A percentile compares a stretch with the other conserved stretches of the same genome.
phyloP scores from a whole-genome alignment of 2,888 invertebrate species.

The Ochlodes sylvanus region DNA sequence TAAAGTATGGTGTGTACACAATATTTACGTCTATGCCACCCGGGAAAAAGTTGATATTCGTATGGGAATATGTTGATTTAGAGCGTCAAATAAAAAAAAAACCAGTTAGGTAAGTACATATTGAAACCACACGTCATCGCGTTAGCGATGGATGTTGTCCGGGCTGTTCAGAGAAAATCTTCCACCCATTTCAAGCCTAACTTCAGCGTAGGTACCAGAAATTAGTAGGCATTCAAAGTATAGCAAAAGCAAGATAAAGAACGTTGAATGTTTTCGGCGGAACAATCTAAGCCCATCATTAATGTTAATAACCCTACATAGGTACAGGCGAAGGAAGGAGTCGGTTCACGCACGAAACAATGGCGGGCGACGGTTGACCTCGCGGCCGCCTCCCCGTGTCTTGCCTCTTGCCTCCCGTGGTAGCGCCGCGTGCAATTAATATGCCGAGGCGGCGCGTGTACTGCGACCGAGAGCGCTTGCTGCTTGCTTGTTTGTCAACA shows the following conservation, averaged over 20 bases:
- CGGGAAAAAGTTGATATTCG: too few species aligned
- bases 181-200: background rate
- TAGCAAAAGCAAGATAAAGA: slow-evolving; percentile 25
- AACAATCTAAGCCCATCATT: slow-evolving; percentile 38
- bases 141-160: too few species aligned
- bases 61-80: too few species aligned
- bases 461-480: slow-evolving; percentile 51
- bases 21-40: too few species aligned
- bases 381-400: slow-evolving; percentile 78
- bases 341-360: slow-evolving; percentile 79
- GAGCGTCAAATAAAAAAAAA: too few species aligned
- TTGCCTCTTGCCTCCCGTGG: slow-evolving; percentile 68
- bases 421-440: slow-evolving; percentile 85
- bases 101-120: too few species aligned
- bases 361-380: slow-evolving; percentile 84
- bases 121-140: too few species aligned
- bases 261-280: slow-evolving; percentile 36
- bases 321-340: slow-evolving; percentile 53
- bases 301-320: slow-evolving; percentile 43
- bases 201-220: background rate
- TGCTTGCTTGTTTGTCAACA: slow-evolving; percentile 49
- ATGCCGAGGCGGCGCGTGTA: slow-evolving; percentile 82
- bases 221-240: slow-evolving; percentile 16
- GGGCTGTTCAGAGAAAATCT: background rate
- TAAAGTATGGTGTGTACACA: too few species aligned